These are phyloP conservation scores for Diachrysia chrysitis DNA, from an alignment of 2,888 invertebrate species.

Conservation along the genomic window DNA sequence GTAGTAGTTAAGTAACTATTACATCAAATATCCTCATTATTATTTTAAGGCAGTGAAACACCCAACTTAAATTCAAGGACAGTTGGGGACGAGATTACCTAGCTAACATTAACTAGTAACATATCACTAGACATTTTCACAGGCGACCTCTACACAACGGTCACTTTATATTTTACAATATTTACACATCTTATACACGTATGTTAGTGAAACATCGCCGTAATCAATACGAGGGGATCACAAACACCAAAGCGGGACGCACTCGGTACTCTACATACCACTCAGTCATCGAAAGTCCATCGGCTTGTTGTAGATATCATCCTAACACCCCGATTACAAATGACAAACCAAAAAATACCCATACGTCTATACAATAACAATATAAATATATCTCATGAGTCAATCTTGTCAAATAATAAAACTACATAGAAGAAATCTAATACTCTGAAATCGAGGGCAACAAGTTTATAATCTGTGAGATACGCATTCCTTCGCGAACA, in stretches of 20 bases:
- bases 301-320: constrained; percentile 80
- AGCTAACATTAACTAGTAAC: constrained; percentile 88
- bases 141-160: constrained; percentile 85
- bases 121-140: constrained; percentile 88
- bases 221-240: constrained; percentile 71
- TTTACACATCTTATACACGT: constrained; percentile 86
- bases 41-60: constrained; percentile 89
- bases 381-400: constrained; percentile 82
- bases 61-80: constrained; percentile 88
- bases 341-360: constrained; percentile 81
- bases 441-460: constrained; percentile 81
- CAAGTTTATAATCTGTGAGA: constrained; percentile 76
- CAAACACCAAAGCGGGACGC: constrained; percentile 82
- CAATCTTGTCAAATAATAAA: constrained; percentile 83
- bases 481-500: constrained; percentile 70
- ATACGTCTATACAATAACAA: constrained; percentile 86
- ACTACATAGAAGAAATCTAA: constrained; percentile 85
- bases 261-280: constrained; percentile 76
- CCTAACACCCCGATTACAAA: constrained; percentile 84
- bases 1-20: constrained; percentile 86
- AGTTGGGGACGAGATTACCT: constrained; percentile 89
- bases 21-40: constrained; percentile 81
- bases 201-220: constrained; percentile 75
- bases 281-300: constrained; percentile 88
- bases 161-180: constrained; percentile 87